These are phyloP conservation scores for Notolepis coatsorum DNA, from an alignment of 2,797 vertebrate genomes.

Conservation along the genomic window DNA sequence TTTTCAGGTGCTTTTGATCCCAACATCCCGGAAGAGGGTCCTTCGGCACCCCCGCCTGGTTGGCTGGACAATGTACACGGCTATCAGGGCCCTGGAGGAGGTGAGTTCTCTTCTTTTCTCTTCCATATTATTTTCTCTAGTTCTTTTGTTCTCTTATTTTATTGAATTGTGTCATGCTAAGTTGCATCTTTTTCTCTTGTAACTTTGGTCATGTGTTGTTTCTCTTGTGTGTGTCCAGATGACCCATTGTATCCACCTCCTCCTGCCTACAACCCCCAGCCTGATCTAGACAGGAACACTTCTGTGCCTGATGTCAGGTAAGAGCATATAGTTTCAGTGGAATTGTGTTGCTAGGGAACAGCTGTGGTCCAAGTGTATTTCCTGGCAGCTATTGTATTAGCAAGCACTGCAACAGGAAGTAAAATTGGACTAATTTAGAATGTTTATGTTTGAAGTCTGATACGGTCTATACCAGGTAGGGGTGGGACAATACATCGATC, in stretches of 20 bases:
- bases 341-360: too few relatives aligned
- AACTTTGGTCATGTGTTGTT: slow-evolving; percentile 13
- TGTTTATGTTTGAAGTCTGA: too few relatives aligned
- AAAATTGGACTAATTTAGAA: too few relatives aligned
- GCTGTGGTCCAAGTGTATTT: too few relatives aligned
- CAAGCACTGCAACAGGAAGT: too few relatives aligned
- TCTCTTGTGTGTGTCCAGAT: slow-evolving; percentile 28
- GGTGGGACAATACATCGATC: too few relatives aligned
- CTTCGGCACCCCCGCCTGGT: slow-evolving; percentile 67
- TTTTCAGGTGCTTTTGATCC: slow-evolving; percentile 72
- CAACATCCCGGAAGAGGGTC: slow-evolving; percentile 75
- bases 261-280: slow-evolving; percentile 68
- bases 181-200: slow-evolving; percentile 21
- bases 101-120: slow-evolving; percentile 37
- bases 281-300: slow-evolving; percentile 73
- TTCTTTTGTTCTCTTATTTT: not conserved
- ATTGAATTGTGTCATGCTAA: too few relatives aligned
- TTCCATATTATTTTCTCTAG: not conserved
- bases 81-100: slow-evolving; percentile 56
- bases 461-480: too few relatives aligned
- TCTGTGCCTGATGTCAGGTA: slow-evolving; percentile 78
- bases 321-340: too few relatives aligned
- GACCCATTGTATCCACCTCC: slow-evolving; percentile 72
- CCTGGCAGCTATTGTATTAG: too few relatives aligned
- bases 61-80: slow-evolving; percentile 73